phyloP scores from a whole-genome alignment of 1,140 invertebrate species.

The Bombus turneri region DNA sequence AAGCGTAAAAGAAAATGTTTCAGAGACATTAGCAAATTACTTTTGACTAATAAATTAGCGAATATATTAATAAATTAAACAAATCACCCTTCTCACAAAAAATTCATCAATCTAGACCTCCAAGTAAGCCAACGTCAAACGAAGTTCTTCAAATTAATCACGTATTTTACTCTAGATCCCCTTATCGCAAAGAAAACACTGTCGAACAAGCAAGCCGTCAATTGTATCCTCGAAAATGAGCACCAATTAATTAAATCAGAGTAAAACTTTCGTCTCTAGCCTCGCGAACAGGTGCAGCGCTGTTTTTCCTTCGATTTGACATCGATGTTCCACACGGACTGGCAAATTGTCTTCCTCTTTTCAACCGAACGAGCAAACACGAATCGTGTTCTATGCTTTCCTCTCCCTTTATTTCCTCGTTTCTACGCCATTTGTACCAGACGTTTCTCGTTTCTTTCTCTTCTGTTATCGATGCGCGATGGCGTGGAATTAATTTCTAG shows the following conservation, averaged over 20 bases:
- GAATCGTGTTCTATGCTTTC: neutral
- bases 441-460: neutral
- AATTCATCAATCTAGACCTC: neutral
- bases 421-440: neutral
- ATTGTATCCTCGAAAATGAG: neutral
- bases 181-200: neutral
- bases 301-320: neutral
- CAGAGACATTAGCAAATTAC: too few relatives aligned
- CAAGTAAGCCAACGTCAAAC: neutral
- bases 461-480: neutral
- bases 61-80: too few relatives aligned
- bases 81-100: neutral
- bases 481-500: constrained; percentile 16
- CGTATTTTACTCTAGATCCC: neutral
- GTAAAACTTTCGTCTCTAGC: neutral
- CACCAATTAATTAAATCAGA: constrained; percentile 21
- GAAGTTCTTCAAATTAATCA: neutral
- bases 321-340: constrained; percentile 7
- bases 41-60: too few relatives aligned
- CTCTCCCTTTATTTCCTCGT: neutral
- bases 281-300: too few relatives aligned
- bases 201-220: neutral
- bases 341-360: constrained; percentile 11
- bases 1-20: too few relatives aligned
- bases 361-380: neutral